Evolutionary conservation across 2,888 invertebrate species (phyloP).

Genomic region (Acronicta alni): DNA sequence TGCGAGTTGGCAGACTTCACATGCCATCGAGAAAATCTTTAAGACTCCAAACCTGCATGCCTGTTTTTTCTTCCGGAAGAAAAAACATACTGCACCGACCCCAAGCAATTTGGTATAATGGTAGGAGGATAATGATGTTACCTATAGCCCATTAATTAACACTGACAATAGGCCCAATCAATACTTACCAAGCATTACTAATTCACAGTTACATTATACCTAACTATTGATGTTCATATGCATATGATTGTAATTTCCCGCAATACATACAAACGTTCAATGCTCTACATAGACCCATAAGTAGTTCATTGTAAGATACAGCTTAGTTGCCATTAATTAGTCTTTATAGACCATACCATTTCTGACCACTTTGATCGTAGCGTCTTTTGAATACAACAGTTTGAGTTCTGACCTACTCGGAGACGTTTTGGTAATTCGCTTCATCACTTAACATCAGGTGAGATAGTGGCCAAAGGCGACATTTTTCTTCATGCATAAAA

Average conservation of each 20-base stretch:
- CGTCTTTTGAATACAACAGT: not conserved
- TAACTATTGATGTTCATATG: conserved; percentile 17
- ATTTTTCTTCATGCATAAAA: no score
- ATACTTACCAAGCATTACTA: conserved; percentile 9
- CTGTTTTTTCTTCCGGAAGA: no score
- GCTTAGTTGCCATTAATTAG: conserved; percentile 17
- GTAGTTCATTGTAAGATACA: conserved; percentile 10
- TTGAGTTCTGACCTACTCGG: not conserved
- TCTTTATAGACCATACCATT: conserved; percentile 28
- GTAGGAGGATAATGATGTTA: no score
- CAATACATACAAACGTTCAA: conserved; percentile 3
- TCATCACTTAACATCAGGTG: no score
- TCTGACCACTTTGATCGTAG: conserved; percentile 25
- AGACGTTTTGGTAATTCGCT: not conserved
- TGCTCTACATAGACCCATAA: not conserved
- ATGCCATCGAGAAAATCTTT: no score
- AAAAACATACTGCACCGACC: no score
- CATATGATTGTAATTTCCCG: conserved; percentile 23
- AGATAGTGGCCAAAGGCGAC: no score
- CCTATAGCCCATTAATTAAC: not conserved
- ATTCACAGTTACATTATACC: conserved; percentile 16
- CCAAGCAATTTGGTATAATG: no score
- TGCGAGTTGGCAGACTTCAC: no score
- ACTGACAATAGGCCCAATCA: conserved; percentile 6
- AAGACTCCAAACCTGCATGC: no score